Evolutionary conservation across 23 tunicate species (phyloP).

Genomic region (Halocynthia roretzi): DNA sequence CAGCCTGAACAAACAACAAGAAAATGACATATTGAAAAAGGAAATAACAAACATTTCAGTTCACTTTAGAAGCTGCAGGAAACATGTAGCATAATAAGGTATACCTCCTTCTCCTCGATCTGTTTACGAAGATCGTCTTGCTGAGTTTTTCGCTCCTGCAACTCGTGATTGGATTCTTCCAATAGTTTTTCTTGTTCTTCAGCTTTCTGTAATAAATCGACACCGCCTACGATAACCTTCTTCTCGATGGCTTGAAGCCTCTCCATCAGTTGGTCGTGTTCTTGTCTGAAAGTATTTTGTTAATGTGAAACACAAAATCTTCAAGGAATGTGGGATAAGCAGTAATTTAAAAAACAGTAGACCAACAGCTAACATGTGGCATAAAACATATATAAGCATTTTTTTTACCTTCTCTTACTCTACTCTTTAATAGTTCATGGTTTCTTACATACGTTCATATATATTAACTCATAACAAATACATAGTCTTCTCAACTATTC

Average conservation of each 20-base stretch:
- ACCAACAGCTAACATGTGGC: too few species aligned
- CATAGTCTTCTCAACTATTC: too few species aligned
- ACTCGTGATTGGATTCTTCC: conserved; percentile 83
- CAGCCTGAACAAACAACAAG: conserved; percentile 47
- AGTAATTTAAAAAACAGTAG: too few species aligned
- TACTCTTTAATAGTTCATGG: too few species aligned
- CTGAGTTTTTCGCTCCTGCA: conserved; percentile 62
- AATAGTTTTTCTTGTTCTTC: conserved; percentile 94
- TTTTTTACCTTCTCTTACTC: too few species aligned
- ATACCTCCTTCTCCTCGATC: conserved; percentile 82
- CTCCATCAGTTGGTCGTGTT: conserved; percentile 88
- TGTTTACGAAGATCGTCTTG: conserved; percentile 74
- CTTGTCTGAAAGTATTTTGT: conserved; percentile 26
- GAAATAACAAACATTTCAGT: not conserved
- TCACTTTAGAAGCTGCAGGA: not conserved
- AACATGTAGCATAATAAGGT: not conserved
- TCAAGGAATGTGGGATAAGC: too few species aligned
- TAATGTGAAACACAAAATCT: not conserved
- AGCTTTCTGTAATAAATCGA: conserved; percentile 83
- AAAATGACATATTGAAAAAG: not conserved
- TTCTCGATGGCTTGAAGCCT: conserved; percentile 59
- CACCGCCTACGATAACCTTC: conserved; percentile 94
- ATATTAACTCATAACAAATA: too few species aligned
- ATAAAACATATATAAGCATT: too few species aligned
- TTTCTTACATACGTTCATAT: too few species aligned